These are phyloP conservation scores for Apostichopus leukothele DNA, from an alignment of 53 echinoderm and acorn worm genomes.

Conservation along the genomic window DNA sequence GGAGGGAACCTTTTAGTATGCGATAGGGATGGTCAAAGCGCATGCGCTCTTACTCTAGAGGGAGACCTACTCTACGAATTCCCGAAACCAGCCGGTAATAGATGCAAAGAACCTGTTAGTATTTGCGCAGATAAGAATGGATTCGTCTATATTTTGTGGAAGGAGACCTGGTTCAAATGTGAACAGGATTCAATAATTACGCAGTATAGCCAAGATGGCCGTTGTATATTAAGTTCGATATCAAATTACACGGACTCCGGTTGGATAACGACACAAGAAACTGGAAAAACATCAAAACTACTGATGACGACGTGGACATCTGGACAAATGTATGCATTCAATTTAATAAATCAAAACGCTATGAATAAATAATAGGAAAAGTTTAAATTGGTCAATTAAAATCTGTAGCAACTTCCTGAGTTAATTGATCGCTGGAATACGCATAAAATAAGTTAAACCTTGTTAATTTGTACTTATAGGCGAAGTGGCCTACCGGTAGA, in stretches of 20 bases:
- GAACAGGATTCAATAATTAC: not conserved
- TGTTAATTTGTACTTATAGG: too few relatives aligned
- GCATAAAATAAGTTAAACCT: too few relatives aligned
- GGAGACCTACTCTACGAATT: slow-evolving; percentile 6
- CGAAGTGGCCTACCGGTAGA: too few relatives aligned
- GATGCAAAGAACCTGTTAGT: slow-evolving; percentile 1
- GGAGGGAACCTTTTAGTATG: slow-evolving; percentile 9
- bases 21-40: slow-evolving; percentile 10
- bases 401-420: too few relatives aligned
- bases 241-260: not conserved
- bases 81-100: not conserved
- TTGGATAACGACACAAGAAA: not conserved
- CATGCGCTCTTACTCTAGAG: not conserved
- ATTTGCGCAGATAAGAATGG: slow-evolving; percentile 28
- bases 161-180: not conserved
- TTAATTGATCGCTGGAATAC: too few relatives aligned
- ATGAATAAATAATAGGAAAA: not conserved
- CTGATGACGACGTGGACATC: slow-evolving; percentile 3
- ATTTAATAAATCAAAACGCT: not conserved
- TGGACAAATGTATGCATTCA: not conserved
- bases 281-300: not conserved
- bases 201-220: slow-evolving; percentile 19
- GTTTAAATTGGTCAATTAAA: too few relatives aligned
- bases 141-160: slow-evolving; percentile 27
- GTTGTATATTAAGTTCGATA: not conserved